Base-by-base conservation (phyloP, 2,113 vertebrate genomes). In the Poeciliopsis prolifica region DNA sequence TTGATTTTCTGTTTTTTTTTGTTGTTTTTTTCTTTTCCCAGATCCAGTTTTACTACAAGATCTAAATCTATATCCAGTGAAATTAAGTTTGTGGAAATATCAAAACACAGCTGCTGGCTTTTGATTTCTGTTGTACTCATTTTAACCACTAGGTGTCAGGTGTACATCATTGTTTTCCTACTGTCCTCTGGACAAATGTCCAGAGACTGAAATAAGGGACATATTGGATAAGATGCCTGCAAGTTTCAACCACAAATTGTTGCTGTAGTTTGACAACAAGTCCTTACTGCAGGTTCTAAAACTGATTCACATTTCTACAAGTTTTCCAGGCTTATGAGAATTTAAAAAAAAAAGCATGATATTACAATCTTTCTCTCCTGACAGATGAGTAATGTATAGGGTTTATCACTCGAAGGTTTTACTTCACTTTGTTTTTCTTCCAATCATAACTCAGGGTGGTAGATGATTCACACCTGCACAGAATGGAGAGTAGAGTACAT, bases 111-210 rank as follows among this genome's bases (percentile, higher is more conserved):
- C 63, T 68, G 6, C 44, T 11, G 10, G 2, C 24, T 26, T 13
- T 48, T 28, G 10, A 4, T 17, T 26, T 31, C 28, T 63, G 68
- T 58, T 77, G 74, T 24, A 54, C 29, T 30, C 19, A 0, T 0
- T 63, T 31, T 8, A 2, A 26, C 85, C 90, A 89, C 81, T 51
- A 87, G 90, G 81, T 77, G 90, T 72, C 88, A 89, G 77, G 62
- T 74, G 15, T 48, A 40, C 54, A 79, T 61, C 67, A 75, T 22
- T 12, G 10, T 51, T 80, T 33, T 26, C n/a, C 3, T 15, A 1
- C 33, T 19, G 30, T 26, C 17, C 42, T 5, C 6, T 26, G 26
- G 13, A n/a, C 54, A 51, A 1, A 19, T 30, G n/a, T 14, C 22
- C 24, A 58, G 19, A 24, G 51, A 24, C 24, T 58, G 40, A 42